Conservation (phyloP, 53 echinoderm and acorn worm genomes). For the Patiria pectinifera region DNA sequence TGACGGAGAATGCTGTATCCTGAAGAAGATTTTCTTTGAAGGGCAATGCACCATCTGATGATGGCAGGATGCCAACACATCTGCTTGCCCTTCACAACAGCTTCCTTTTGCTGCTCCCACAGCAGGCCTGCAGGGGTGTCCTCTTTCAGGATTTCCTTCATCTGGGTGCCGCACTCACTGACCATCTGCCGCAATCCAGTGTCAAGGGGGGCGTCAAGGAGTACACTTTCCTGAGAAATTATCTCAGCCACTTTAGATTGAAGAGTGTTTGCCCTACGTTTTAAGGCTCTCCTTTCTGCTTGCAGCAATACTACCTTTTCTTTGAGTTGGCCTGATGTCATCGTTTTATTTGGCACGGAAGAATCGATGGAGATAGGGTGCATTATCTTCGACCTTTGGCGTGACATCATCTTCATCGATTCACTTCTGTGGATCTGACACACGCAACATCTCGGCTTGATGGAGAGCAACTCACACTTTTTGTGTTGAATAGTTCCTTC, state of each 20-base stretch:
- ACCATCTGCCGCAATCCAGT: not conserved
- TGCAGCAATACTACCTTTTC: not conserved
- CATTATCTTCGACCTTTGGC: not conserved
- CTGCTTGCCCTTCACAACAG: not conserved
- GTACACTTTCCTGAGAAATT: not conserved
- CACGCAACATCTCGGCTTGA: not conserved
- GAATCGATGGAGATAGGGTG: not conserved
- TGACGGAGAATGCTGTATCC: too few species aligned
- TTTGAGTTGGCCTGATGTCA: not conserved
- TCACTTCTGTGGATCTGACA: slow-evolving; percentile 30
- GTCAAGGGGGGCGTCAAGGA: not conserved
- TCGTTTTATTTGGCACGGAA: not conserved
- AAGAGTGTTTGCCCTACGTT: not conserved
- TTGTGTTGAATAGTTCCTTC: slow-evolving; percentile 19
- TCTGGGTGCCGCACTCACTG: not conserved
- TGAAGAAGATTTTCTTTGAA: slow-evolving; percentile 54
- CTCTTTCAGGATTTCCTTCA: not conserved
- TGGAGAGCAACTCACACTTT: not conserved
- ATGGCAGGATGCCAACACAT: too few species aligned
- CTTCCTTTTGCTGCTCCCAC: slow-evolving; percentile 51
- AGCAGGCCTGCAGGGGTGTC: slow-evolving; percentile 24
- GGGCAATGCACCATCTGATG: not conserved
- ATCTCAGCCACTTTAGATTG: not conserved
- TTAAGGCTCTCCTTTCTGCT: not conserved
- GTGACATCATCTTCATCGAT: not conserved